phyloP scores from a whole-genome alignment of 2,888 invertebrate species.

The Smittia sp. region DNA sequence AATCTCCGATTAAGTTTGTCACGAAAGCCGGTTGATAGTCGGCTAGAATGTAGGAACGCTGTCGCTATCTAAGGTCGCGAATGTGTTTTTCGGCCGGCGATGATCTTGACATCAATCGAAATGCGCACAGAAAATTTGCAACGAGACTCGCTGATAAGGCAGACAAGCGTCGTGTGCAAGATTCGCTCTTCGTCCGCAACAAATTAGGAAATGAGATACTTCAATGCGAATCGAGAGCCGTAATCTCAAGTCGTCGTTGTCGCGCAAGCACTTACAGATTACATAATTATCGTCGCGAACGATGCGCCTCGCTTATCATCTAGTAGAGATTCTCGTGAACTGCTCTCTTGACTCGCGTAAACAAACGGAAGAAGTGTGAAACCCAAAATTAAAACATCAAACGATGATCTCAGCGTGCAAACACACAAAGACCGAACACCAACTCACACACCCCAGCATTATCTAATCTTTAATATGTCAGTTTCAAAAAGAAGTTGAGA shows the following conservation, averaged over 20 bases:
- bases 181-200: background rate
- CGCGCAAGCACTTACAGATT: background rate
- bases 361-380: no score
- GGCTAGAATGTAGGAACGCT: no score
- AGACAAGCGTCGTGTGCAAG: background rate
- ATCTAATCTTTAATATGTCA: slow-evolving; percentile 18
- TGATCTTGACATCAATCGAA: slow-evolving; percentile 15
- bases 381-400: background rate
- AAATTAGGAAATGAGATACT: slow-evolving; percentile 24
- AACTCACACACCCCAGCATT: slow-evolving; percentile 17
- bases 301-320: background rate
- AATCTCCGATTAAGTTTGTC: no score
- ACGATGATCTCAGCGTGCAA: background rate
- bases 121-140: background rate
- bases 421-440: background rate
- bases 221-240: background rate
- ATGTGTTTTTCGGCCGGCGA: background rate
- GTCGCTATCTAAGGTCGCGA: no score
- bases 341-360: no score
- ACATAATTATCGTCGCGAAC: background rate
- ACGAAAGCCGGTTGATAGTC: background rate
- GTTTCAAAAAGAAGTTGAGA: background rate
- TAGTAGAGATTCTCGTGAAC: no score
- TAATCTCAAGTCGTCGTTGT: no score
- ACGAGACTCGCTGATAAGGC: background rate